Evolutionary conservation across 2,888 invertebrate species (phyloP).

Genomic region (Coleophora deauratella): DNA sequence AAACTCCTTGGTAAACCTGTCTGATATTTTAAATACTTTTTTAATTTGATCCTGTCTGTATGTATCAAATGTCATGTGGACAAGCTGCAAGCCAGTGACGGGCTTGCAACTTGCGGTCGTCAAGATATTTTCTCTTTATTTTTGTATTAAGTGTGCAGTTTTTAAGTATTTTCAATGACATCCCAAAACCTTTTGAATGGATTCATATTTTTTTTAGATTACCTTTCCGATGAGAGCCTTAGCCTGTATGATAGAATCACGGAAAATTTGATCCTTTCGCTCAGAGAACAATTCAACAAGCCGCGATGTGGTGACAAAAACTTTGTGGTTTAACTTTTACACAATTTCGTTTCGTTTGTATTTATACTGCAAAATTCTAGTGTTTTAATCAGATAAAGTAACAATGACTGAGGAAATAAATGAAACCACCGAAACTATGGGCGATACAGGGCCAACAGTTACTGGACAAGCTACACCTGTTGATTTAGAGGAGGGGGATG

Average conservation of each 20-base stretch:
- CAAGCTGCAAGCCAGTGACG: too few species aligned
- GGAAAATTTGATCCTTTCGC: slow-evolving; percentile 40
- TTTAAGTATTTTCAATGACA: too few species aligned
- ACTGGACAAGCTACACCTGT: slow-evolving; percentile 18
- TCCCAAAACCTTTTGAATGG: slow-evolving; percentile 16
- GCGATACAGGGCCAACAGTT: neutral
- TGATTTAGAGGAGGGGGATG: slow-evolving; percentile 12
- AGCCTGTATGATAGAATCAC: slow-evolving; percentile 53
- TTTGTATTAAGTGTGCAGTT: too few species aligned
- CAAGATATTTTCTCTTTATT: neutral
- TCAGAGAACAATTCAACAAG: slow-evolving; percentile 41
- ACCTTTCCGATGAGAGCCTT: slow-evolving; percentile 39
- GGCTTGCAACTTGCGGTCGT: too few species aligned
- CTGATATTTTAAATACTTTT: too few species aligned
- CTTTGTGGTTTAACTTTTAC: slow-evolving; percentile 30
- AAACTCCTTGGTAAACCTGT: too few species aligned
- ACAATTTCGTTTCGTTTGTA: neutral
- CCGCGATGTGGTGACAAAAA: slow-evolving; percentile 44
- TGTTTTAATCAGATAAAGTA: too few species aligned
- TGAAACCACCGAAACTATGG: neutral
- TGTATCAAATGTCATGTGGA: too few species aligned
- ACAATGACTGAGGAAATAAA: neutral
- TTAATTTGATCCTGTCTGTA: too few species aligned
- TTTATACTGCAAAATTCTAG: too few species aligned
- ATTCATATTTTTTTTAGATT: slow-evolving; percentile 45